Conservation (phyloP, 2,888 invertebrate species). For the Micoletzkya japonica region DNA sequence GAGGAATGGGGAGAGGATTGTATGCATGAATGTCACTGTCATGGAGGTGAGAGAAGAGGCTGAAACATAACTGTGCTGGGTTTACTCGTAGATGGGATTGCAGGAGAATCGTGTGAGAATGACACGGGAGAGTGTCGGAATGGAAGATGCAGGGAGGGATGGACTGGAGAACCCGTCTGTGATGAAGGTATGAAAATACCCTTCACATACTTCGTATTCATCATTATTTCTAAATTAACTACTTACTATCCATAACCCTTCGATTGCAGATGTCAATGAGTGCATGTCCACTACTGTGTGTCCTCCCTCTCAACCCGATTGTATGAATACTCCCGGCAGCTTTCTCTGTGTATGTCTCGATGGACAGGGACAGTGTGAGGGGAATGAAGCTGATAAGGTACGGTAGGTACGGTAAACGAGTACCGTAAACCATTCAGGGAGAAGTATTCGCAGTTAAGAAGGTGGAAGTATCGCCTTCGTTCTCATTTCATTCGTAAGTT, state of each 20-base stretch:
- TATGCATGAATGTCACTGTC: slow-evolving; percentile 35
- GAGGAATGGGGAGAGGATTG: slow-evolving; percentile 52
- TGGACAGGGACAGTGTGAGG: slow-evolving; percentile 3
- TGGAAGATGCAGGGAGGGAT: slow-evolving; percentile 18
- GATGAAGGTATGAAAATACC: slow-evolving; percentile 11
- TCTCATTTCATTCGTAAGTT: neutral
- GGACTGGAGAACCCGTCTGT: slow-evolving; percentile 6
- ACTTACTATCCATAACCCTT: neutral
- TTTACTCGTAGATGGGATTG: neutral
- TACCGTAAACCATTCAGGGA: slow-evolving; percentile 5
- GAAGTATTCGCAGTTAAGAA: slow-evolving; percentile 16
- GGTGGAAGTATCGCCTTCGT: slow-evolving; percentile 14
- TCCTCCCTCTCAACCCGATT: slow-evolving; percentile 80
- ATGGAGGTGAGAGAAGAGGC: slow-evolving; percentile 4
- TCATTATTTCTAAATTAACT: neutral
- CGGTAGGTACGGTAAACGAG: no score
- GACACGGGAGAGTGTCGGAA: slow-evolving; percentile 18
- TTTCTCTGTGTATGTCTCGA: slow-evolving; percentile 82
- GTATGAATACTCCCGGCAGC: slow-evolving; percentile 87
- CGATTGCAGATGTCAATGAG: slow-evolving; percentile 74
- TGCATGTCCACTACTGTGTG: slow-evolving; percentile 66
- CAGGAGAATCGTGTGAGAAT: slow-evolving; percentile 23
- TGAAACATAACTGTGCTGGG: neutral
- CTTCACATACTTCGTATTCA: neutral
- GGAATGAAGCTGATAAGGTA: neutral